Percentiles rank a stretch among this genome's conserved stretches.
Conservation (phyloP, 1,140 invertebrate genomes). For the Hycleus cichorii region DNA sequence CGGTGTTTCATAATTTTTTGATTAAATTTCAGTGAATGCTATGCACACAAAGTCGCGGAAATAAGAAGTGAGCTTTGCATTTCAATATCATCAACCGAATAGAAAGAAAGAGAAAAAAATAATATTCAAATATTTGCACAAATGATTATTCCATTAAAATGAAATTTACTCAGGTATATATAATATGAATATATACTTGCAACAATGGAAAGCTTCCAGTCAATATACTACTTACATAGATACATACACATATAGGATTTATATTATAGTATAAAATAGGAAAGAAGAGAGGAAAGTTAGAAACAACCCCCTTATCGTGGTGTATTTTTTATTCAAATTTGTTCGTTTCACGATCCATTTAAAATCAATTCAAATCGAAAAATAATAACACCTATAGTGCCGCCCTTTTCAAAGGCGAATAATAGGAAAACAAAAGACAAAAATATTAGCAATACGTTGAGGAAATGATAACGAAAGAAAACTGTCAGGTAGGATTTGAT, state of each 20-base stretch:
- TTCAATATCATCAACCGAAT: conserved; percentile 33
- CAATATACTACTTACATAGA: too few species aligned
- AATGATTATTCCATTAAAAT: conserved; percentile 45
- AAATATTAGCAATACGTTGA: too few species aligned
- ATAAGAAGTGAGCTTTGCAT: conserved; percentile 37
- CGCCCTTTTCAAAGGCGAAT: too few species aligned
- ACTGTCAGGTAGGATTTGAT: conserved; percentile 9
- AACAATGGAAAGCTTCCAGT: too few species aligned
- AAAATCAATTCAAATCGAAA: too few species aligned
- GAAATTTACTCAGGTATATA: conserved; percentile 41
- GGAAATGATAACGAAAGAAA: too few species aligned
- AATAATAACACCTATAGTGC: too few species aligned
- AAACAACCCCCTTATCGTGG: too few species aligned
- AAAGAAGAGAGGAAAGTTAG: too few species aligned
- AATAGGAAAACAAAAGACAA: too few species aligned
- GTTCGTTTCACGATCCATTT: background rate
- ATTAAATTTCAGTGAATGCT: conserved; percentile 40
- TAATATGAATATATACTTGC: background rate
- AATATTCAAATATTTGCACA: conserved; percentile 43
- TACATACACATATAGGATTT: too few species aligned
- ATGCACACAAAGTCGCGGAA: conserved; percentile 29
- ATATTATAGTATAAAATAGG: too few species aligned
- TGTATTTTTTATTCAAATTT: conserved; percentile 31
- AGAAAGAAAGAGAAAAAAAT: conserved; percentile 17
- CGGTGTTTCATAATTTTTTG: conserved; percentile 40